Evolutionary conservation across 2,113 vertebrate genomes (phyloP), one percentile per base, ranked within the genome.

Genomic region (Planiliza haematocheilus): DNA sequence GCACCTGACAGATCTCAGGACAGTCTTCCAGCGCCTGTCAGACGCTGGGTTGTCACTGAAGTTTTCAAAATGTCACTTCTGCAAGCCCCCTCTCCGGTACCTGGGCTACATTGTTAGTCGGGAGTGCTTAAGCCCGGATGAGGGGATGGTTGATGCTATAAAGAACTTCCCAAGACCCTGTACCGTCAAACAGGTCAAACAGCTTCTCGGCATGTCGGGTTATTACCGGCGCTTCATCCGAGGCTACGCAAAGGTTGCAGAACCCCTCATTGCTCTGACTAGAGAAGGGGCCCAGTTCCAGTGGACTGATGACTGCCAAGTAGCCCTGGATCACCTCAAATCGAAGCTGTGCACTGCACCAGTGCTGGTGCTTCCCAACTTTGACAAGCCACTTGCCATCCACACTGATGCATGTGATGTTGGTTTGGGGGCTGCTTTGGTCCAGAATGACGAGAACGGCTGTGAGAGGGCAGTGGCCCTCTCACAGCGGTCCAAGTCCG

Each of bases 361-460:
- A 10, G 21, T 67, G 1, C n/a, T 53, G 0, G 13, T 8, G 3
- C 48, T 69, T 10, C 24, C 53, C 0, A 53, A 57, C 36, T 57
- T 58, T 16, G 3, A 8, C 7, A 0, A 3, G 4, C 12, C 42
- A 3, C 46, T 57, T 11, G 36, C 20, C 52, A 69, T 69, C 16
- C 65, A 57, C 10, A 10, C 41, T 37, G 65, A 68, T 13, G 51
- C 51, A 1, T 69, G 52, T 48, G 65, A 57, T 14, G 7, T 24
- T 7, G 42, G 52, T 0, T 24, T 69, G 0, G 41, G 52, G 4
- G 65, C 21, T 7, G 52, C 65, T 2, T n/a, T 57, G 5, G 46
- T 48, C 12, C 24, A 69, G 24, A 69, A 21, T 9, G 52, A 74
- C 51, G 55, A 55, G 52, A 4, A 55, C 9, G 52, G 52, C 52